Percentiles rank a stretch among this genome's conserved stretches.
Evolutionary conservation across 2,113 vertebrate genomes (phyloP).

Genomic region (Psammodynastes pulverulentus): DNA sequence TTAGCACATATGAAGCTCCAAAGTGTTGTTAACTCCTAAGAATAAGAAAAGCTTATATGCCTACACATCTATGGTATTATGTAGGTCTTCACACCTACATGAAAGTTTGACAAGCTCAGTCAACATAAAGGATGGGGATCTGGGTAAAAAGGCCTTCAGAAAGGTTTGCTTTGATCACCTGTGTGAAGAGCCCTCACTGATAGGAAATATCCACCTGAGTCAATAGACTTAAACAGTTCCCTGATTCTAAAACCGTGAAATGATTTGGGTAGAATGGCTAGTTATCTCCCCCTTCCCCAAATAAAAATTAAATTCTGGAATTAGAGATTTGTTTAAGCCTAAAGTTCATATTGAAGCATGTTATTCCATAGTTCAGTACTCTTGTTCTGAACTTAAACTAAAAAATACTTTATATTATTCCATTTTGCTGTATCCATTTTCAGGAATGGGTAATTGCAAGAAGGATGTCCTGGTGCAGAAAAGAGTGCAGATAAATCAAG

Average conservation of each 20-base stretch:
- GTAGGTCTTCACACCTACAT: constrained; percentile 22
- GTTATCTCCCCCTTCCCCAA: neutral
- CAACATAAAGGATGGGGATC: constrained; percentile 18
- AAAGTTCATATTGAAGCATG: constrained; percentile 13
- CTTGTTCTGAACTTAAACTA: neutral
- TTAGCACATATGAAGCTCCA: constrained; percentile 52
- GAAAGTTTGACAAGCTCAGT: constrained; percentile 32
- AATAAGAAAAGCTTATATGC: constrained; percentile 37
- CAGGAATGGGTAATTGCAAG: neutral
- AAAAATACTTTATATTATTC: neutral
- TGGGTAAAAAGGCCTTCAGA: neutral
- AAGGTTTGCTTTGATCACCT: constrained; percentile 51
- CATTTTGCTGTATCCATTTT: neutral
- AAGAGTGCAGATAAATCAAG: neutral
- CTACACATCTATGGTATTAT: constrained; percentile 29
- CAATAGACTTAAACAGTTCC: constrained; percentile 27
- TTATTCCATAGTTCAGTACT: neutral
- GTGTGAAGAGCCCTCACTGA: constrained; percentile 18
- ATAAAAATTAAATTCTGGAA: neutral
- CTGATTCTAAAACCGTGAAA: constrained; percentile 14
- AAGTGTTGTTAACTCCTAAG: constrained; percentile 23
- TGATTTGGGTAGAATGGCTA: rapidly evolving
- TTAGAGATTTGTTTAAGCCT: constrained; percentile 12
- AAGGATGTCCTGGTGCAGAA: neutral
- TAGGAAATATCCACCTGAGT: constrained; percentile 32